Evolutionary conservation across 2,888 invertebrate genomes (phyloP).

Genomic region (Dynastes maya): DNA sequence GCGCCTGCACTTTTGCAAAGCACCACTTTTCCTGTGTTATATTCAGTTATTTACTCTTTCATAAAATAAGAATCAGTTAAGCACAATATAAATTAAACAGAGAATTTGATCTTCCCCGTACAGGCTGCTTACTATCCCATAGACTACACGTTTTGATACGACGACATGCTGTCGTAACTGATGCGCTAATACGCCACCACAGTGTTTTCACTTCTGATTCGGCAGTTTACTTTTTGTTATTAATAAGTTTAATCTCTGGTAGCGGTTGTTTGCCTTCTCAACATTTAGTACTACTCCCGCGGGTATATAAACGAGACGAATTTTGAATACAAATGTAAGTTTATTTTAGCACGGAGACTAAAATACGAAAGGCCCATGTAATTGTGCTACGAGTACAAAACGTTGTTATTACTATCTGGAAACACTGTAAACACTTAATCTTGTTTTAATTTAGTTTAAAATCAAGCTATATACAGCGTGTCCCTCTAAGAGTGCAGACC

Average conservation of each 20-base stretch:
- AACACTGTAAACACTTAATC: not conserved
- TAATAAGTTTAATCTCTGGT: conserved; percentile 29
- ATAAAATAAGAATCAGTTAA: too few relatives aligned
- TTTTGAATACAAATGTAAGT: not conserved
- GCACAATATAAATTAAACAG: too few relatives aligned
- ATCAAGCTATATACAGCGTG: too few relatives aligned
- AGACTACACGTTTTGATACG: not conserved
- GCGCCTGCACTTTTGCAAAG: too few relatives aligned
- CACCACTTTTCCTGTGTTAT: too few relatives aligned
- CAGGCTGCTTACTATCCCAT: too few relatives aligned
- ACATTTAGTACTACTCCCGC: conserved; percentile 11
- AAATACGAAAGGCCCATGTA: not conserved
- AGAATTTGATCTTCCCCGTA: too few relatives aligned
- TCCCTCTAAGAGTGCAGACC: too few relatives aligned
- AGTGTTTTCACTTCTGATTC: conserved; percentile 21
- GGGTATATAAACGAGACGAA: not conserved
- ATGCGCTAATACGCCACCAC: not conserved
- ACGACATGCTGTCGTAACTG: not conserved
- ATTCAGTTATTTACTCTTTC: too few relatives aligned
- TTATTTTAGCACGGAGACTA: conserved; percentile 19
- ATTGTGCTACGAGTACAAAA: not conserved
- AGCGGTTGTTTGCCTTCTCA: conserved; percentile 9
- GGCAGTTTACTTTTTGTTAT: conserved; percentile 30
- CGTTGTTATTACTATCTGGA: not conserved
- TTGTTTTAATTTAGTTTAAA: not conserved